Base-by-base conservation (phyloP, 2,888 invertebrate genomes). In the Netelia virgata region DNA sequence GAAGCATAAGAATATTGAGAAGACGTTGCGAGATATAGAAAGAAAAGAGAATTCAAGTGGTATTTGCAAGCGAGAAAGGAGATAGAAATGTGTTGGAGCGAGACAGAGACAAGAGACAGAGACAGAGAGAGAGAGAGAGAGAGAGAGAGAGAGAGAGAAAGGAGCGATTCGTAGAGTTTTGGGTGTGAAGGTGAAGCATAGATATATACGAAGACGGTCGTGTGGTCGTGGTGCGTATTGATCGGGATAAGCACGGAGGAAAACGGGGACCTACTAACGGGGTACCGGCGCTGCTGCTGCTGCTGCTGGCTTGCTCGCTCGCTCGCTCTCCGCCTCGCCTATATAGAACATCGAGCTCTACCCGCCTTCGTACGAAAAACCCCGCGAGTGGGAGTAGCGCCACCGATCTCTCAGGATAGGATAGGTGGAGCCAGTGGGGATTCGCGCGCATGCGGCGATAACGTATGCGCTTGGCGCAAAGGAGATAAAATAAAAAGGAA, bases 211-310 rank as follows among this genome's bases (percentile, higher is more conserved):
- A 83, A 84, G 76, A 85, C 82, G 85, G 76, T 84, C 28, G 85
- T 83, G 82, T 82, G 76, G 83, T 86, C 82, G 87, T 87, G 70
- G 88, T 85, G 86, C 83, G 88, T 88, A 88, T 88, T 88, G 88
- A 88, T 88, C 88, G 88, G 88, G 86, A 87, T 87, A 88, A 88
- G 86, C 84, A 85, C 83, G 85, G 83, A 87, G 87, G 85, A 86
- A 87, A 87, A 87, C 87, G 87, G 86, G 87, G 85, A 87, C 87
- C 85, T 85, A 86, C 84, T 83, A 87, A 86, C 87, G 79, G 86
- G 87, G 79, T 79, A 80, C 81, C 80, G 63, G 66, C 70, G 61
- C 70, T 77, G 69, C 36, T 28, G 64, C 41, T 36, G 41, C 66
- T 73, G 59, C 50, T 68, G 50, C 75, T 64, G 16, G 53, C 68